Evolutionary conservation across 2,888 invertebrate species (phyloP), one percentile per base, ranked within the genome.

Genomic region (Dicranocentrus wangi): DNA sequence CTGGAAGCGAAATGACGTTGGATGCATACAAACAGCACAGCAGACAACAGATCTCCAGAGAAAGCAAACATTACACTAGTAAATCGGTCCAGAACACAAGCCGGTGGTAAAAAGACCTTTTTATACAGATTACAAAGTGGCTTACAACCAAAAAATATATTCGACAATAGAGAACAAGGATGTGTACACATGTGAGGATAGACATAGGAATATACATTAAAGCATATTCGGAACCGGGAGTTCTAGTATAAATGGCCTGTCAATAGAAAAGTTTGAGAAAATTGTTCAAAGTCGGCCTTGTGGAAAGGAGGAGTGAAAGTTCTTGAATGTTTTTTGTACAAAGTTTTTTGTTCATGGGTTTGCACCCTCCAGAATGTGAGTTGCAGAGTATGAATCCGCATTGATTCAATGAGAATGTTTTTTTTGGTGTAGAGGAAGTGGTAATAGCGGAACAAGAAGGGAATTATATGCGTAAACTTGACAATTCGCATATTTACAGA

Each of bases 221-320:
- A 13, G 51, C 10, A n/a, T 51, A n/a, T 51, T 5, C n/a, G 51
- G 51, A 21, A 21, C 8, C 21, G 55, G 2, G 13, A 55, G 55
- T 8, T 8, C 2, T 63, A 53, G 73, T 73, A 73, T 73, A 73
- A 73, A 73, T 73, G 73, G 65, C 73, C 73, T 73, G 73, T 73
- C 73, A 73, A 65, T 73, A 23, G 39, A 65, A 73, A 73, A 73
- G 63, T 65, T 73, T 63, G 17, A 43, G 73, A 42, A 65, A 73
- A 73, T 73, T 73, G 73, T 73, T 73, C 73, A 73, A 73, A 73
- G 73, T 73, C 73, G 73, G 53, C 63, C 63, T 63, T 73, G 63
- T 65, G 73, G 65, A 73, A 65, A 58, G 13, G n/a, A 15, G 10
- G n/a, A 73, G 73, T 32, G 65, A 73, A 73, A 73, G 63, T 73